Base-by-base conservation (phyloP, 2,888 invertebrate species). In the Yponomeuta sedellus region DNA sequence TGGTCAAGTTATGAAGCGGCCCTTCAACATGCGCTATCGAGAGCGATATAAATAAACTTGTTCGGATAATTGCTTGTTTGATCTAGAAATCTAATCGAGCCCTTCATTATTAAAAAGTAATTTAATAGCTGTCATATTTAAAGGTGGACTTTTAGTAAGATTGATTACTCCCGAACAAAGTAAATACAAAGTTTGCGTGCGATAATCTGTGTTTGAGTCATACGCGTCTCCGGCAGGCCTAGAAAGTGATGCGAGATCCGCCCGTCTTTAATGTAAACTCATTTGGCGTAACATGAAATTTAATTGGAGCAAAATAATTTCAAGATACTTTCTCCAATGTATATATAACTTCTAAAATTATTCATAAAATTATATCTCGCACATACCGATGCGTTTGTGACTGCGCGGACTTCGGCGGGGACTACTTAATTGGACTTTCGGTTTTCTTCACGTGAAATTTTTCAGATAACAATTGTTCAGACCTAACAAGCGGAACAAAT, bases 231-330 rank as follows among this genome's bases (percentile, higher is more conserved):
- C 63, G 19, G 16, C 19, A 16, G 19, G 19, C 22, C 65, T 25
- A 40, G 65, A 65, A 65, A 65, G 65, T 39, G 52, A 59, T 59
- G 59, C 20, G 59, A 22, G 59, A 57, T 25, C 16, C 20, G 61
- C 64, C 22, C 59, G 64, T 61, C 65, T 52, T 62, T 52, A 62
- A n/a, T 62, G 66, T 72, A 75, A 78, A 77, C 74, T 77, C 75
- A 79, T 76, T 77, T 72, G 75, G 71, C 77, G 79, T 81, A 80
- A 79, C 81, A 79, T 71, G 74, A 78, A 78, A 78, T 78, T 83
- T 83, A 88, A 86, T 86, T 86, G 77, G 86, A 86, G 82, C 85
- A 88, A 76, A 86, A 85, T 87, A 82, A 86, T 85, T 83, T 81
- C 57, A 25, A 64, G 79, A 80, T 78, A 78, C 88, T 88, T 88